Base-by-base conservation (phyloP, 2,797 vertebrate species). In the Sphenodon punctatus region DNA sequence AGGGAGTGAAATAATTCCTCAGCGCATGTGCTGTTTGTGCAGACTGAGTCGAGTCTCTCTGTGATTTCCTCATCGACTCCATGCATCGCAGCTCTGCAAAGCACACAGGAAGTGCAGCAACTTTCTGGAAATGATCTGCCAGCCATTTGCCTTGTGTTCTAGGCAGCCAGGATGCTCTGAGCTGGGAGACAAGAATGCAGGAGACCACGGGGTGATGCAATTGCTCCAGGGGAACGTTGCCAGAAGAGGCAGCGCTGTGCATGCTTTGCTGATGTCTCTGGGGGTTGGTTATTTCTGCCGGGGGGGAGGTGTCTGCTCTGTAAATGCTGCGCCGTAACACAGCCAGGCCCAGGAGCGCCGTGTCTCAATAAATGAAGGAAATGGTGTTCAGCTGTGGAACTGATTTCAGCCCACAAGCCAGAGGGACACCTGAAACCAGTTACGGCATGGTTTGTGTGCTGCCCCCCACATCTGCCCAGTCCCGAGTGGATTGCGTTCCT, bases 371-470 rank as follows among this genome's bases (percentile, higher is more conserved):
- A n/a, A n/a, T n/a, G n/a, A n/a, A n/a, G n/a, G 59, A 43, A 3
- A 1, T 43, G 69, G 1, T 25, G 0, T 8, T 42, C 7, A 8
- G 2, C 45, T 19, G 41, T 82, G 81, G 1, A 46, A 8, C 64
- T 55, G 53, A 23, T n/a, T 10, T 23, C 84, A 67, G 66, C 3
- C 45, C 71, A 0, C 4, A 70, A 3, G 46, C 32, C 78, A 2
- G 10, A 0, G 58, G 42, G 72, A 86, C 90, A 85, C 90, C 88
- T 91, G 88, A 84, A 89, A 3, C 86, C 89, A 86, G 88, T 90
- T 91, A 93, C 73, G 8, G 41, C 64, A 59, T n/a, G n/a, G n/a
- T n/a, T n/a, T n/a, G n/a, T n/a, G n/a, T n/a, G n/a, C n/a, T n/a
- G n/a, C n/a, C n/a, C n/a, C n/a, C n/a, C n/a, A n/a, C n/a, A n/a